Evolutionary conservation across 1,140 invertebrate genomes (phyloP), one percentile per base, ranked within the genome.

Genomic region (Eriocheir sinensis): DNA sequence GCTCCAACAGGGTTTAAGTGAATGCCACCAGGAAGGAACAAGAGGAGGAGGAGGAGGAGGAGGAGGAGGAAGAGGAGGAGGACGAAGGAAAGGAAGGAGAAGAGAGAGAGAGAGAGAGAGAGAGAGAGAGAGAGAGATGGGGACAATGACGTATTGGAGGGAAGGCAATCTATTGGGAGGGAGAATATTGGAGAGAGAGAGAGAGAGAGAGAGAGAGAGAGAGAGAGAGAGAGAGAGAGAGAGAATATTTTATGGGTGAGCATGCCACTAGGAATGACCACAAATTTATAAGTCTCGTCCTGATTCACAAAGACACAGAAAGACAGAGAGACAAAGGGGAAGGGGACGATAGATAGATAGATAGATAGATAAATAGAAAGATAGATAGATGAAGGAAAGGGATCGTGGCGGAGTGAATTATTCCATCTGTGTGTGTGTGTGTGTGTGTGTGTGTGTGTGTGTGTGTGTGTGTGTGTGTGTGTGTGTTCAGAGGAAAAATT

Each of bases 151-250:
- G n/a, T n/a, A n/a, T n/a, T n/a, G n/a, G n/a, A n/a, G n/a, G n/a
- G n/a, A n/a, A n/a, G n/a, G n/a, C n/a, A n/a, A n/a, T n/a, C n/a
- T n/a, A n/a, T n/a, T n/a, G n/a, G n/a, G n/a, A n/a, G n/a, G n/a
- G n/a, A n/a, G n/a, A n/a, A n/a, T n/a, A n/a, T n/a, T n/a, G n/a
- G n/a, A n/a, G 48, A 53, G 8, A n/a, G 60, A 72, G 60, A 72
- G 60, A n/a, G 60, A 72, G 60, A n/a, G 4, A n/a, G 60, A 72
- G 60, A 72, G 60, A 72, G 8, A 72, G 27, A 2, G 60, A 8
- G 60, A 72, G 60, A 72, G 60, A 72, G 60, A 72, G 60, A 72
- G 60, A 72, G 60, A 72, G 60, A 72, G 60, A 72, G 60, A 72
- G 60, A 27, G 27, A 72, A 21, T 72, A 72, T n/a, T 60, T 72